Conservation (phyloP, 2,888 invertebrate genomes). For the Xestia ashworthii region DNA sequence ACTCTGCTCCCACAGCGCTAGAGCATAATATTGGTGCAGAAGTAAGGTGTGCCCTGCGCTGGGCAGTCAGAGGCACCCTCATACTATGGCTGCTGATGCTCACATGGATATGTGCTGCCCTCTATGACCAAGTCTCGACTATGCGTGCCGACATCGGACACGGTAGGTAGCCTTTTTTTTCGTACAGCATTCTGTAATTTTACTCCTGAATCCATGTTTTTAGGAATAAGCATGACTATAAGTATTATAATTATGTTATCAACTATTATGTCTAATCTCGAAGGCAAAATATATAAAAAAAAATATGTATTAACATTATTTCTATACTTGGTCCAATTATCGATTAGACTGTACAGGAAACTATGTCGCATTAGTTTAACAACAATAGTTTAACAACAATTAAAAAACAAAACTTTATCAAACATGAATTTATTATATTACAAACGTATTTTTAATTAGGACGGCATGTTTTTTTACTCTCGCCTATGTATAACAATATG, state of each 20-base stretch:
- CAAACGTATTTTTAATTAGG: constrained; percentile 33
- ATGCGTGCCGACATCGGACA: constrained; percentile 81
- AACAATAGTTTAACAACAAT: not conserved
- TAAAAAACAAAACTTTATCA: constrained; percentile 16
- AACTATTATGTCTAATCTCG: not conserved
- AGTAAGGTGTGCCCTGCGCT: constrained; percentile 83
- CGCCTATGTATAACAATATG: constrained; percentile 6
- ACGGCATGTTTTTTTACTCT: constrained; percentile 3
- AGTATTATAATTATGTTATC: not conserved
- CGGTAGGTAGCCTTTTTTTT: constrained; percentile 72
- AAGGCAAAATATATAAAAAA: not conserved
- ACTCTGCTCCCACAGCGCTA: constrained; percentile 61
- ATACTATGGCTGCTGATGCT: constrained; percentile 87
- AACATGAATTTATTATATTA: constrained; percentile 15
- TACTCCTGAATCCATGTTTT: not conserved
- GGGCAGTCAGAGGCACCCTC: constrained; percentile 86
- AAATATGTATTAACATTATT: not conserved
- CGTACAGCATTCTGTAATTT: not conserved
- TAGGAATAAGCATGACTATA: not conserved
- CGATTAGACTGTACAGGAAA: constrained; percentile 13
- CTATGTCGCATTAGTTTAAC: not conserved
- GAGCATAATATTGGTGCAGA: constrained; percentile 83
- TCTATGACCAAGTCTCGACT: constrained; percentile 85
- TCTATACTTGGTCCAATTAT: not conserved
- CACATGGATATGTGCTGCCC: constrained; percentile 88